phyloP scores from a whole-genome alignment of 1,140 invertebrate species.

The Drosophila subobscura region DNA sequence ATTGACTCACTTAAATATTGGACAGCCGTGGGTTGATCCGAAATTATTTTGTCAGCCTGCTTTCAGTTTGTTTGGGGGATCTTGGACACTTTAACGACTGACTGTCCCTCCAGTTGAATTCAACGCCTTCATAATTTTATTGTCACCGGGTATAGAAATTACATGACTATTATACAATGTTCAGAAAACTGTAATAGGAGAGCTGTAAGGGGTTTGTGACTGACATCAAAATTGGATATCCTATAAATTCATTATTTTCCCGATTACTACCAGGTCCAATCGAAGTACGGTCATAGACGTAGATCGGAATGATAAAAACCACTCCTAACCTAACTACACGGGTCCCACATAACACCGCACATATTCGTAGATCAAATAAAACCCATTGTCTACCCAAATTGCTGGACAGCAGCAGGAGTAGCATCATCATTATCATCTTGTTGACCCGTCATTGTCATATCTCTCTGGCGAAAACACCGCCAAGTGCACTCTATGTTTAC shows the following conservation, averaged over 20 bases:
- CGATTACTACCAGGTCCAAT: no score
- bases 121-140: constrained; percentile 14
- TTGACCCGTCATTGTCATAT: constrained; percentile 53
- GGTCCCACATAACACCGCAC: constrained; percentile 40
- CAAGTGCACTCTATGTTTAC: constrained; percentile 63
- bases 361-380: constrained; percentile 33
- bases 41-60: no score
- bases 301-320: constrained; percentile 27
- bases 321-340: constrained; percentile 39
- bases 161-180: constrained; percentile 5
- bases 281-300: no score
- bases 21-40: no score
- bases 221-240: no score
- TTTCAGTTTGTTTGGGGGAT: constrained; percentile 5
- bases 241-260: no score
- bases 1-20: no score
- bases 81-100: constrained; percentile 7
- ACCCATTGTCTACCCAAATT: constrained; percentile 43
- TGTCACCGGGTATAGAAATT: constrained; percentile 1
- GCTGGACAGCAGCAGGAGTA: constrained; percentile 9
- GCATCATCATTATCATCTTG: constrained; percentile 42
- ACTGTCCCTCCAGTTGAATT: constrained; percentile 3
- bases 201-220: no score
- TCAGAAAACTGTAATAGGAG: not conserved
- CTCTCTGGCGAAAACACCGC: constrained; percentile 31